Percentiles rank a stretch among this genome's conserved stretches.
Evolutionary conservation across 2,888 invertebrate species (phyloP).

Genomic region (Spodoptera exigua): DNA sequence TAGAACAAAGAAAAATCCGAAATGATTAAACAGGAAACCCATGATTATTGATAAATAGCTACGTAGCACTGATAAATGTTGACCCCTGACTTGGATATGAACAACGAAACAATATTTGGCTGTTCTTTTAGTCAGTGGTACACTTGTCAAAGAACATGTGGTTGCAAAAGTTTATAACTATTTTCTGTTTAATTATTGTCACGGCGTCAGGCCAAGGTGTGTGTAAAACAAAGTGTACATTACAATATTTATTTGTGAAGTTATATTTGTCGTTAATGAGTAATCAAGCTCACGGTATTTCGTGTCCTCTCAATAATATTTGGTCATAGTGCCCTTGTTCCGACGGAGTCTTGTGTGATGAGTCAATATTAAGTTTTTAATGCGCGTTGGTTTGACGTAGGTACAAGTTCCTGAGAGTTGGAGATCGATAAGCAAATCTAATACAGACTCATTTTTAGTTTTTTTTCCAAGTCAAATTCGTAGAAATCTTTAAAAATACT

Average conservation of each 20-base stretch:
- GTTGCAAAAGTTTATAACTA: slow-evolving; percentile 26
- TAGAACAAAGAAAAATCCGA: background rate
- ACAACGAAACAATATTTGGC: slow-evolving; percentile 25
- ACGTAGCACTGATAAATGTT: slow-evolving; percentile 39
- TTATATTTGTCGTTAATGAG: slow-evolving; percentile 5
- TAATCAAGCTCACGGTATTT: slow-evolving; percentile 9
- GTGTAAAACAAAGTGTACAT: slow-evolving; percentile 23
- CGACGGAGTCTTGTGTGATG: slow-evolving; percentile 25
- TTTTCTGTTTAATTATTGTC: slow-evolving; percentile 21
- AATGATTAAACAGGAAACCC: slow-evolving; percentile 36
- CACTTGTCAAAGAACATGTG: slow-evolving; percentile 33
- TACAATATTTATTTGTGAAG: slow-evolving; percentile 4
- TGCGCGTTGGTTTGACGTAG: slow-evolving; percentile 22
- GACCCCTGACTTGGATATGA: slow-evolving; percentile 44
- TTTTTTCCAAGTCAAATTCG: too few relatives aligned
- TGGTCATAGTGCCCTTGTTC: slow-evolving; percentile 45
- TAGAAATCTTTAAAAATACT: too few relatives aligned
- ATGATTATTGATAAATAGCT: slow-evolving; percentile 37
- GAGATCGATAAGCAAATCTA: slow-evolving; percentile 11
- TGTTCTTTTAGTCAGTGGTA: slow-evolving; percentile 33
- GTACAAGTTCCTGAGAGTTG: slow-evolving; percentile 2
- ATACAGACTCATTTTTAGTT: slow-evolving; percentile 1
- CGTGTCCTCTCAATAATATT: slow-evolving; percentile 33
- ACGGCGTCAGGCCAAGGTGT: slow-evolving; percentile 37
- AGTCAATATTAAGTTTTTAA: slow-evolving; percentile 32